phyloP scores from a whole-genome alignment of 2,113 vertebrate species.

The Protomyctophum bolini region DNA sequence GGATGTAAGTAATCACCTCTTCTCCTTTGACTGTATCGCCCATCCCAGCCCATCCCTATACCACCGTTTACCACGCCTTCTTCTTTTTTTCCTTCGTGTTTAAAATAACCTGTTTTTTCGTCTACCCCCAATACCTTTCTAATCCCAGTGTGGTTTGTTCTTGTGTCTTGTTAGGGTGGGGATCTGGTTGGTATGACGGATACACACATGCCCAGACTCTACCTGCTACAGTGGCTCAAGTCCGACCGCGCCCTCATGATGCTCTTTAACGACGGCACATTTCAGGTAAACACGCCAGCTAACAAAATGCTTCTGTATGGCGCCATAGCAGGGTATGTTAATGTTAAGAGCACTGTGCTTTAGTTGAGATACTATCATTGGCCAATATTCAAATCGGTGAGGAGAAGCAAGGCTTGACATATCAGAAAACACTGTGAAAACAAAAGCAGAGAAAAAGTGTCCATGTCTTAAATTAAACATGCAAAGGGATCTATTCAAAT shows the following conservation, averaged over 20 bases:
- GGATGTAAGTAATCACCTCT: constrained; percentile 87
- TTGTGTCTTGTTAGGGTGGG: constrained; percentile 83
- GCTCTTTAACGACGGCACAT: constrained; percentile 98
- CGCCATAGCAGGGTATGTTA: constrained; percentile 21
- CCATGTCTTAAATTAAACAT: neutral
- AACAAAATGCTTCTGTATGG: constrained; percentile 8
- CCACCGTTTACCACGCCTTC: neutral
- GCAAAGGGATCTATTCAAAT: neutral
- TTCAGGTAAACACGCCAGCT: constrained; percentile 86
- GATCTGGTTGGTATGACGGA: constrained; percentile 89
- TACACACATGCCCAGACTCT: constrained; percentile 87
- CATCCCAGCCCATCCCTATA: neutral
- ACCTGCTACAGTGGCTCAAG: constrained; percentile 97
- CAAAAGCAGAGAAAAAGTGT: neutral
- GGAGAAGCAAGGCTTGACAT: neutral
- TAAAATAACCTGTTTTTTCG: constrained; percentile 14
- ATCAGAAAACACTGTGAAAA: neutral
- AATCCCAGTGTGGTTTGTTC: constrained; percentile 25
- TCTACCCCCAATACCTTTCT: constrained; percentile 22
- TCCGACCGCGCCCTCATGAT: constrained; percentile 98
- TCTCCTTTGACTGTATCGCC: neutral
- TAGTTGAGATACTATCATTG: neutral
- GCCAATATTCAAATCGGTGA: neutral
- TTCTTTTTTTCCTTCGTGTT: constrained; percentile 32
- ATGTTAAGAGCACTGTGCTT: neutral